Base-by-base conservation (phyloP, 2,888 invertebrate genomes). In the Strigamia maritima region DNA sequence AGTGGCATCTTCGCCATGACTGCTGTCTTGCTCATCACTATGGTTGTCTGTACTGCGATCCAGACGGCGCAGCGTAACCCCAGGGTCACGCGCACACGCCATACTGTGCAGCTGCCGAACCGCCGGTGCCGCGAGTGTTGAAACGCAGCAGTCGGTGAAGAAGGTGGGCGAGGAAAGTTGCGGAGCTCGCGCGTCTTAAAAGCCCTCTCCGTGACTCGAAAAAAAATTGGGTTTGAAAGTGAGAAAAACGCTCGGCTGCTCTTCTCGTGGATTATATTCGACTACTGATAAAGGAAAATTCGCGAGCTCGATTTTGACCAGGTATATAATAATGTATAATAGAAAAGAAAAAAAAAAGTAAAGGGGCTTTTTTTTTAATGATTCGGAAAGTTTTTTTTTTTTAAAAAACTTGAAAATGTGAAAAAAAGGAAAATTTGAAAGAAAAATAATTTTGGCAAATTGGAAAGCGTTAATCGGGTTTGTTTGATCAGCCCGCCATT, bases 61-160 rank as follows among this genome's bases (percentile, higher is more conserved):
- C 74, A 76, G 24, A 38, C 31, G 35, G 76, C 40, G 35, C 76
- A 76, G 76, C 40, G 35, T 76, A 76, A 76, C 76, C 76, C 40
- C 40, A 22, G 40, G 76, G 76, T 76, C 76, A 76, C 38, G 76
- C 76, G 76, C 75, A 74, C 28, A 74, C 75, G 75, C 75, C 75
- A 24, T 74, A 35, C 75, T 54, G 54, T 54, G 54, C 74, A 74
- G 74, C 74, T 74, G 74, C 74, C 35, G 74, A 74, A 35, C 28
- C 74, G 74, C 28, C 28, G 74, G 74, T 28, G 28, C 74, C 74
- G 28, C 74, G 74, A 31, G 74, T 35, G 74, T 35, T 74, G 31
- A 74, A 74, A 74, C 31, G 74, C n/a, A 74, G 74, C 74, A 35
- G 31, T 74, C 35, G 74, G 74, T 35, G 74, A 74, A 35, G 74